Evolutionary conservation across 2,888 invertebrate species (phyloP).

Genomic region (Parthenolecanium corni): DNA sequence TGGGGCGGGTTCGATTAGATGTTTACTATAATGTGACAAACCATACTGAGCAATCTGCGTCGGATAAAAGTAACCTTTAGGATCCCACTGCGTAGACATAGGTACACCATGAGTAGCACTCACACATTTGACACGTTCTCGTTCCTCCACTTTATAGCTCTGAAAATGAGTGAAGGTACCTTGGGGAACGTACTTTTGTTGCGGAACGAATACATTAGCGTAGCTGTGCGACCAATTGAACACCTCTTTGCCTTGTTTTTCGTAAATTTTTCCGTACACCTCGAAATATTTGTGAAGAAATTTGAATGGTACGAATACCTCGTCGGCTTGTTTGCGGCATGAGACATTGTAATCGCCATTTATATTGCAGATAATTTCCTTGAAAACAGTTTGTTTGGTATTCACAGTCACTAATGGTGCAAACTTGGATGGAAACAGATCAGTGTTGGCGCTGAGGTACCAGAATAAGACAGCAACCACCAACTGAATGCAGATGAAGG

Average conservation of each 20-base stretch:
- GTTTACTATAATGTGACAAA: conserved; percentile 91
- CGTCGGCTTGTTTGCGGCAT: conserved; percentile 68
- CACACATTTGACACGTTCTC: conserved; percentile 91
- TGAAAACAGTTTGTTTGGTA: background rate
- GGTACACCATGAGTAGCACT: conserved; percentile 89
- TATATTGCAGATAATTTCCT: conserved; percentile 74
- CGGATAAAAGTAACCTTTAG: conserved; percentile 90
- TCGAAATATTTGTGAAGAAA: conserved; percentile 89
- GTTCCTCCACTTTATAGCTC: conserved; percentile 92
- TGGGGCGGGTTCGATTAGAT: conserved; percentile 73
- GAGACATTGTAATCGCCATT: conserved; percentile 72
- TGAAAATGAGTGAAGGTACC: conserved; percentile 95
- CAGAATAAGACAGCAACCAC: conserved; percentile 7
- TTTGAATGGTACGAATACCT: conserved; percentile 83
- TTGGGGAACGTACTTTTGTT: conserved; percentile 73
- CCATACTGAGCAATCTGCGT: conserved; percentile 98
- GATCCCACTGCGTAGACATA: conserved; percentile 94
- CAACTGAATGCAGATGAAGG: background rate
- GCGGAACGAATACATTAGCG: conserved; percentile 78
- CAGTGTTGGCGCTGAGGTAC: conserved; percentile 5
- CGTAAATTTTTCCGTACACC: conserved; percentile 74
- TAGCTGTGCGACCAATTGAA: conserved; percentile 95
- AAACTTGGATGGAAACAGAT: background rate
- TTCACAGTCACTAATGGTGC: too few species aligned
- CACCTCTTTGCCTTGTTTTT: conserved; percentile 58